phyloP scores from a whole-genome alignment of 2,888 invertebrate genomes.

The Drosophila monieri region DNA sequence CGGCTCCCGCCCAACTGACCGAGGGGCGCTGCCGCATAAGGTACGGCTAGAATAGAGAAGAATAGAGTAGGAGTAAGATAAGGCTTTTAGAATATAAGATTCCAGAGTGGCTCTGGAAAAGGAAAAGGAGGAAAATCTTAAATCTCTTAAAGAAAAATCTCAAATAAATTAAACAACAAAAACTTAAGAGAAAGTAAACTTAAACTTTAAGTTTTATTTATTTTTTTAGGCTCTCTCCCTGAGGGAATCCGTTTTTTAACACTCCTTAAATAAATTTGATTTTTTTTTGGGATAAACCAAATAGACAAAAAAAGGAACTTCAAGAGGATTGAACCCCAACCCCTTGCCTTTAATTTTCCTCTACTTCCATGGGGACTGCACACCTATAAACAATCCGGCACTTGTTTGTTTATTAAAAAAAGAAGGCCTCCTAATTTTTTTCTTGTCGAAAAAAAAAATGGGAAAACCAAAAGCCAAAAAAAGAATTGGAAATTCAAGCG shows the following conservation, averaged over 20 bases:
- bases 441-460: conserved; percentile 8
- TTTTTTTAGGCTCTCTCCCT: background rate
- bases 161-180: background rate
- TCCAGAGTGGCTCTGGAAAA: too few species aligned
- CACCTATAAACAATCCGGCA: conserved; percentile 34
- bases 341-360: background rate
- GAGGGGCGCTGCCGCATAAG: too few species aligned
- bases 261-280: background rate
- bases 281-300: background rate
- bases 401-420: conserved; percentile 64
- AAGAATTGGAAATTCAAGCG: conserved; percentile 44
- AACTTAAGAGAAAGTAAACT: background rate
- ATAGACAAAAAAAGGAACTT: background rate
- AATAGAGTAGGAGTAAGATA: too few species aligned
- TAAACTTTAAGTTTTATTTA: background rate
- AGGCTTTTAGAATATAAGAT: too few species aligned
- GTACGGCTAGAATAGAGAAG: too few species aligned
- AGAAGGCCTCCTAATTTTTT: conserved; percentile 3
- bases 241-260: background rate
- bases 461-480: conserved; percentile 11
- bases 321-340: background rate
- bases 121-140: too few species aligned
- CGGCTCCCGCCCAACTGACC: too few species aligned
- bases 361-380: background rate
- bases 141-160: too few species aligned